Evolutionary conservation across 2,113 vertebrate genomes (phyloP), one percentile per base, ranked within the genome.

Genomic region (Brevimyrus niger): DNA sequence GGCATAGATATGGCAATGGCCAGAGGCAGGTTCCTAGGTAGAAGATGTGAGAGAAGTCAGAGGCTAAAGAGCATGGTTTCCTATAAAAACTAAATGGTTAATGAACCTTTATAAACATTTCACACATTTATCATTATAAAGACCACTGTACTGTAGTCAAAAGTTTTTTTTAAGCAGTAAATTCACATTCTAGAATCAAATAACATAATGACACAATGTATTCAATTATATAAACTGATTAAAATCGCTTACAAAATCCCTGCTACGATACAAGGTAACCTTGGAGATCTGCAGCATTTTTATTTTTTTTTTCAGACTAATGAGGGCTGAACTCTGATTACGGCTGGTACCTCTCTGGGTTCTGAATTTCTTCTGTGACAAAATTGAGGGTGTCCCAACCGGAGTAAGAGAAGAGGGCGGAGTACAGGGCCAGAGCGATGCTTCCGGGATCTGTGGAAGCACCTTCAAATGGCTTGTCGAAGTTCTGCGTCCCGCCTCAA

Each of bases 331-430:
- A 2, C 6, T 84, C 3, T 31, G 47, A 76, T 38, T 80, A 10
- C 13, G 50, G 7, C 21, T 0, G 7, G 50, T 88, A 98, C 97
- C 96, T 97, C 87, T 97, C 87, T 0, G 97, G 97, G 85, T 97
- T 97, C 94, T 96, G 89, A 92, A 98, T 97, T 92, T 98, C 97
- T 91, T 98, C 96, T 0, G 97, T 97, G 89, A 98, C 97, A 2
- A 97, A 98, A 94, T 98, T 98, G 90, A 98, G 95, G 0, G 96
- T 97, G 89, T 98, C 97, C 97, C 97, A 97, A 86, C 97, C 97
- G 0, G 96, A 96, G 93, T 97, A 97, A 91, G 97, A 98, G 93
- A 97, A 98, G 58, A 98, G 96, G n/a, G 97, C 97, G 0, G 97
- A 97, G 92, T 98, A 97, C 19, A 98, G 94, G 46, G 97, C 96